phyloP scores from a whole-genome alignment of 1,140 invertebrate species.

The Drosophila quadrilineata region DNA sequence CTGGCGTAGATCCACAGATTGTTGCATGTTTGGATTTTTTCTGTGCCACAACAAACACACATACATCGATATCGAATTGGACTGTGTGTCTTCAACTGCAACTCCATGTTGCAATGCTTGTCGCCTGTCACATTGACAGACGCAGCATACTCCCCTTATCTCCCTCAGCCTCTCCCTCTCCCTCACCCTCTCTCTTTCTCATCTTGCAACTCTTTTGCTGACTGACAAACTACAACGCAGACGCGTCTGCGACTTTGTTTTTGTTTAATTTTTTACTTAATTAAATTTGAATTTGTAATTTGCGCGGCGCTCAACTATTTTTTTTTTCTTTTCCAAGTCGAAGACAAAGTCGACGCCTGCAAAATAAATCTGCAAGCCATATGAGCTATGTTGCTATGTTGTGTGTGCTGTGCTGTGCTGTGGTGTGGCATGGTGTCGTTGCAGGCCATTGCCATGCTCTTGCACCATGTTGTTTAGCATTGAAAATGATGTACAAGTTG shows the following conservation, averaged over 20 bases:
- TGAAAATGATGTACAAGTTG: conserved; percentile 78
- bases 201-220: conserved; percentile 3
- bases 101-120: conserved; percentile 71
- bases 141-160: conserved; percentile 11
- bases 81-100: conserved; percentile 1
- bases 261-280: conserved; percentile 80
- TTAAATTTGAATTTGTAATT: conserved; percentile 80
- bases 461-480: conserved; percentile 73
- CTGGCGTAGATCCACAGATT: conserved; percentile 1
- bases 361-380: conserved; percentile 69
- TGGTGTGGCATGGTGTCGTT: conserved; percentile 45
- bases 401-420: conserved; percentile 21
- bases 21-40: too few relatives aligned
- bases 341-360: conserved; percentile 39
- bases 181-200: neutral
- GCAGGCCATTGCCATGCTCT: conserved; percentile 50
- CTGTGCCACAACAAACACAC: too few relatives aligned
- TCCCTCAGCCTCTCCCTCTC: neutral
- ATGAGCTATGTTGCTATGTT: conserved; percentile 48
- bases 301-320: conserved; percentile 64
- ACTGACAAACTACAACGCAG: conserved; percentile 72
- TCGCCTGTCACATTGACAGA: conserved; percentile 77
- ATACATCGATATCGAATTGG: conserved; percentile 10
- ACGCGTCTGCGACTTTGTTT: conserved; percentile 67
- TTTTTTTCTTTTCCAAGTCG: conserved; percentile 29